These are phyloP conservation scores for Chaenocephalus aceratus DNA, from an alignment of 2,113 vertebrate species.

Conservation along the genomic window DNA sequence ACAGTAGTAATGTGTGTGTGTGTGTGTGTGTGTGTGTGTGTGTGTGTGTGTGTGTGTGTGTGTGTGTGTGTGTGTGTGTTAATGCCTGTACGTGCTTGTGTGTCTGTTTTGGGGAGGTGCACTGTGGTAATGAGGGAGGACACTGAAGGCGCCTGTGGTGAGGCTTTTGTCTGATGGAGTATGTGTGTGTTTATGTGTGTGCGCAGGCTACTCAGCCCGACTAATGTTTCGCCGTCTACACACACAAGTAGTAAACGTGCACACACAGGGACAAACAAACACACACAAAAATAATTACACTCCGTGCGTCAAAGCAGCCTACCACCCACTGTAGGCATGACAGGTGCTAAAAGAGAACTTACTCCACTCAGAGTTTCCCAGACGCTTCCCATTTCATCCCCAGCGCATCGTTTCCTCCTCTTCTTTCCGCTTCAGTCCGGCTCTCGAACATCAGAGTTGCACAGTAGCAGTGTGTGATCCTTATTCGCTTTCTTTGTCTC, in stretches of 20 bases:
- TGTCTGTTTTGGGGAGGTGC: slow-evolving; percentile 50
- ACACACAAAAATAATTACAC: slow-evolving; percentile 12
- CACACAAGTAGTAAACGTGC: slow-evolving; percentile 16
- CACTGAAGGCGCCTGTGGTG: slow-evolving; percentile 69
- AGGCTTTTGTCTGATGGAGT: slow-evolving; percentile 51
- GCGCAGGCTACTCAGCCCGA: slow-evolving; percentile 1
- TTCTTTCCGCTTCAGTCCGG: background rate
- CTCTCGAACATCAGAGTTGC: slow-evolving; percentile 1
- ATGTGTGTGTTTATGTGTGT: background rate
- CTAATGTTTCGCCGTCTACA: slow-evolving; percentile 28
- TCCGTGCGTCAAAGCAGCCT: slow-evolving; percentile 47
- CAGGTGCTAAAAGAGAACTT: slow-evolving; percentile 70
- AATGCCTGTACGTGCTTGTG: slow-evolving; percentile 28
- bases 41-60: slow-evolving; percentile 4
- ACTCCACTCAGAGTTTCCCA: slow-evolving; percentile 47
- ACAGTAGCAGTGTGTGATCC: slow-evolving; percentile 19
- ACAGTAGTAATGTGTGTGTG: slow-evolving; percentile 58
- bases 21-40: slow-evolving; percentile 19
- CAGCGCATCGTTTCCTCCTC: slow-evolving; percentile 16
- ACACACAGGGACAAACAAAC: background rate
- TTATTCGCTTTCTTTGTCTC: background rate
- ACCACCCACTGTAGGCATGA: slow-evolving; percentile 66
- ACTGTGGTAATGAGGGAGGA: slow-evolving; percentile 54
- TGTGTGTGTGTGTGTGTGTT: slow-evolving; percentile 16
- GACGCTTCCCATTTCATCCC: slow-evolving; percentile 31